These are phyloP conservation scores for Xylocampa areola DNA, from an alignment of 2,888 invertebrate species.

Conservation along the genomic window DNA sequence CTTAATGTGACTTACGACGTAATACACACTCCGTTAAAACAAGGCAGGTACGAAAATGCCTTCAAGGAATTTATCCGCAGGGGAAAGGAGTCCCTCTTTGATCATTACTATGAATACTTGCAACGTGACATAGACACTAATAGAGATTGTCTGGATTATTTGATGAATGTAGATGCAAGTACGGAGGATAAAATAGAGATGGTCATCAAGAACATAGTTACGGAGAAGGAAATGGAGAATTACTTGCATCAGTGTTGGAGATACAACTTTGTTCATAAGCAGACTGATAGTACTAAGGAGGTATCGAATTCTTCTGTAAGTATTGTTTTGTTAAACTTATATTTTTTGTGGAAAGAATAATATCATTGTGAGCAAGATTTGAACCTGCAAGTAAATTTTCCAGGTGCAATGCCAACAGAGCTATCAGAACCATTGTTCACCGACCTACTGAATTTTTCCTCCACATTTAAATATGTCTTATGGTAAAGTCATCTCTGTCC, in stretches of 20 bases:
- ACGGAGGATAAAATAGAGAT: constrained; percentile 83
- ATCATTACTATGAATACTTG: constrained; percentile 70
- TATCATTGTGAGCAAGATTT: too few relatives aligned
- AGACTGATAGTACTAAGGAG: constrained; percentile 65
- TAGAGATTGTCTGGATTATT: constrained; percentile 71
- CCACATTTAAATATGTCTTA: too few relatives aligned
- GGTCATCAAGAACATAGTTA: constrained; percentile 71
- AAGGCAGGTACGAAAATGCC: constrained; percentile 77
- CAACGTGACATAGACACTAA: constrained; percentile 62
- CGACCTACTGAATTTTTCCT: too few relatives aligned
- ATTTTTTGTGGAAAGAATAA: too few relatives aligned
- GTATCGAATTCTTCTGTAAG: constrained; percentile 68
- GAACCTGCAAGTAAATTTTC: too few relatives aligned
- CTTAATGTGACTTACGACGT: constrained; percentile 78
- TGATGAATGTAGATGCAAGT: constrained; percentile 77
- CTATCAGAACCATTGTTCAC: too few relatives aligned
- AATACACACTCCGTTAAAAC: constrained; percentile 74
- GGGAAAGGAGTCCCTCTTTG: constrained; percentile 81
- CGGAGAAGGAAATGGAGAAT: constrained; percentile 81
- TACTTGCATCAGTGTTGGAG: constrained; percentile 84
- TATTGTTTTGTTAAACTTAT: constrained; percentile 26
- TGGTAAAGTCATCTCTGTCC: too few relatives aligned
- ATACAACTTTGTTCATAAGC: constrained; percentile 76
- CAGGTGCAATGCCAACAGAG: too few relatives aligned
- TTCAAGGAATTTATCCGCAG: constrained; percentile 81